phyloP scores from a whole-genome alignment of 2,113 vertebrate genomes.

The Rhinichthys klamathensis region DNA sequence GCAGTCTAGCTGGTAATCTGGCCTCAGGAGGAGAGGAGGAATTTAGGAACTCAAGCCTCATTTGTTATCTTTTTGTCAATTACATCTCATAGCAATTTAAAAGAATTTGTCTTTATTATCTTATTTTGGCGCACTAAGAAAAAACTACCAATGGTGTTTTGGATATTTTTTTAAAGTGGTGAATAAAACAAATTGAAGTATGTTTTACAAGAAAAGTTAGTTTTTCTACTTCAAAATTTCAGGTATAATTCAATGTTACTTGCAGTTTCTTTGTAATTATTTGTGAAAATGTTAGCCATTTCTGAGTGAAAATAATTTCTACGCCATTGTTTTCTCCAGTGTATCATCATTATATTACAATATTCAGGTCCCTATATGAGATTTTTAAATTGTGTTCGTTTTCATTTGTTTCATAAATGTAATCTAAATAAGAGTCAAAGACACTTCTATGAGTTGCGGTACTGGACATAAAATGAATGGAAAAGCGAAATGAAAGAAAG shows the following conservation, averaged over 20 bases:
- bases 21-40: neutral
- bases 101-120: neutral
- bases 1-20: constrained; percentile 26
- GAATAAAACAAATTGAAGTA: too few species aligned
- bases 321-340: too few species aligned
- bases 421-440: neutral
- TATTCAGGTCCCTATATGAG: neutral
- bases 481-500: too few species aligned
- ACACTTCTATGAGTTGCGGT: too few species aligned
- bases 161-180: neutral
- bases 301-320: too few species aligned
- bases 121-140: neutral
- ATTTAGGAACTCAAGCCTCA: neutral
- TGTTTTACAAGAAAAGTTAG: too few species aligned
- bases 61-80: constrained; percentile 1
- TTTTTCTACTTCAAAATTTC: too few species aligned
- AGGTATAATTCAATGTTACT: neutral
- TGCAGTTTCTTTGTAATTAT: neutral
- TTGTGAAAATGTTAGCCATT: neutral
- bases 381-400: too few species aligned
- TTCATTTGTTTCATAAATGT: neutral
- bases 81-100: neutral
- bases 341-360: neutral
- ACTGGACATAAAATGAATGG: too few species aligned
- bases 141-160: neutral